Evolutionary conservation across 1,140 invertebrate genomes (phyloP), one percentile per base, ranked within the genome.

Genomic region (Sipha flava): DNA sequence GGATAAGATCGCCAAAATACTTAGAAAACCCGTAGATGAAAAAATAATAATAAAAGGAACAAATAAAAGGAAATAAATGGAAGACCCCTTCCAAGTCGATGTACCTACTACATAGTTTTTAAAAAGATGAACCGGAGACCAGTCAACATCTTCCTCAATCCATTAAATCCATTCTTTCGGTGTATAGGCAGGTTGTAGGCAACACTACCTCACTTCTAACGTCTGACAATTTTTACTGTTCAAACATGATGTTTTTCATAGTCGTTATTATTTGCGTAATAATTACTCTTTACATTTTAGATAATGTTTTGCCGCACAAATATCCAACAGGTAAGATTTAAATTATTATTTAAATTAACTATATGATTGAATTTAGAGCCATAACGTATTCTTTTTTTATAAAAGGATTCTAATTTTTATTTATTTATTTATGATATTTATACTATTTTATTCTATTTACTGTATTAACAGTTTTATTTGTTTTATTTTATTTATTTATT

Each of bases 1-100:
- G 73, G 73, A 77, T 77, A 77, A 77, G 73, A 77, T 77, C 73
- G 73, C 73, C 73, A 77, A 77, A 77, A 77, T 77, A 77, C 52
- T n/a, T n/a, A 77, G 73, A 77, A 43, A 54, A 77, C 40, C 21
- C n/a, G 52, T 77, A 77, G 52, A 54, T 59, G 59, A 26, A 70
- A 26, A 70, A 70, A 70, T 1, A 43, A 54, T n/a, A 43, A 23
- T 10, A 59, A 66, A 75, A 75, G n/a, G 29, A 75, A 75, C 72
- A 75, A 75, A 75, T 77, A 77, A 77, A 77, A 40, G 34, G 52
- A 77, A 77, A 77, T 77, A 77, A 77, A 59, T 52, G 73, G 72
- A 77, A 77, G 73, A 77, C 73, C 73, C 73, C 73, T 77, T 77
- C 73, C 73, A 77, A 77, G 73, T 49, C n/a, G n/a, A n/a, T n/a